phyloP scores from a whole-genome alignment of 2,888 invertebrate species.

The Nymphalis urticae region DNA sequence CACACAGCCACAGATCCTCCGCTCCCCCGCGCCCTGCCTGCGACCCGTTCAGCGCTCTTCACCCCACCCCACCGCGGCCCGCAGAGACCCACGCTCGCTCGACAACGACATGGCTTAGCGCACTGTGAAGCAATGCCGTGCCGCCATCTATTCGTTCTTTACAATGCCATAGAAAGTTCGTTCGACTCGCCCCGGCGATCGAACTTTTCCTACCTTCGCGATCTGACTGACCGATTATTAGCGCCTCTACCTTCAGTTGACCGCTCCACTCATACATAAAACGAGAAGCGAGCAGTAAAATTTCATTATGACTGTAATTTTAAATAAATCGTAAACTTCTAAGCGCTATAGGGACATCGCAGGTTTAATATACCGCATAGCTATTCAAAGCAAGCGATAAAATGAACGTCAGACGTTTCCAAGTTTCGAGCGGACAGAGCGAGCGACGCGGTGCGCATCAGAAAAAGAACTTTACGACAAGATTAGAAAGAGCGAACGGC shows the following conservation, averaged over 20 bases:
- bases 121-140: conserved; percentile 76
- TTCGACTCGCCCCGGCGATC: conserved; percentile 73
- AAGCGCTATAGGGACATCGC: conserved; percentile 46
- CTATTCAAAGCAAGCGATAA: conserved; percentile 73
- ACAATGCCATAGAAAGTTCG: conserved; percentile 82
- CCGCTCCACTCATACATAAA: neutral
- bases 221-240: conserved; percentile 39
- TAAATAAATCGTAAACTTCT: conserved; percentile 45
- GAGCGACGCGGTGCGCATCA: conserved; percentile 79
- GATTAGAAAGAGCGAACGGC: conserved; percentile 80
- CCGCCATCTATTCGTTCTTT: conserved; percentile 76
- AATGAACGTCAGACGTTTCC: conserved; percentile 78
- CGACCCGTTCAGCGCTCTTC: conserved; percentile 40
- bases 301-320: conserved; percentile 34
- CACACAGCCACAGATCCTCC: conserved; percentile 49
- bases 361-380: conserved; percentile 73
- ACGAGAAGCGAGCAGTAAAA: neutral
- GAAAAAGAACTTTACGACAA: conserved; percentile 82
- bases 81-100: conserved; percentile 53
- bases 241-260: conserved; percentile 35
- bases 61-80: conserved; percentile 48
- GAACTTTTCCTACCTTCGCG: conserved; percentile 76
- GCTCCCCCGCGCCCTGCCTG: conserved; percentile 29
- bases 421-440: conserved; percentile 77
- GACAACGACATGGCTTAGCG: conserved; percentile 70